A percentile compares a stretch with the other conserved stretches of the same genome.
Evolutionary conservation across 2,797 vertebrate genomes (phyloP).

Genomic region (Bradypodion ventrale): DNA sequence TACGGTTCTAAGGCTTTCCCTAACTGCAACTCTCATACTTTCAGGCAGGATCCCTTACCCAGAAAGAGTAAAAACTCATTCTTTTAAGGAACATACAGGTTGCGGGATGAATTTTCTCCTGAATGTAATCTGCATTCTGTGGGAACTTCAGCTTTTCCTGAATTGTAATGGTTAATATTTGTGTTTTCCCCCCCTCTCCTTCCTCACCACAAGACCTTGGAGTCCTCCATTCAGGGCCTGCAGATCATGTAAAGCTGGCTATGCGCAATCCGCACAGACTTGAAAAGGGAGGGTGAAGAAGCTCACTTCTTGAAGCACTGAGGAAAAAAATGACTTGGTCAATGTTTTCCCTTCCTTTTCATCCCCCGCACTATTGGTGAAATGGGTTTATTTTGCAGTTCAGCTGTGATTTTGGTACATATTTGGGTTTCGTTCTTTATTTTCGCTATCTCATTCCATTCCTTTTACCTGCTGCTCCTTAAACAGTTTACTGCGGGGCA

Average conservation of each 20-base stretch:
- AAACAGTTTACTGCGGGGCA: slow-evolving; percentile 78
- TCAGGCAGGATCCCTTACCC: background rate
- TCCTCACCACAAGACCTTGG: slow-evolving; percentile 85
- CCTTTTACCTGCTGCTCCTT: slow-evolving; percentile 89
- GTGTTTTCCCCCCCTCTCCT: background rate
- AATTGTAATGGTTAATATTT: slow-evolving; percentile 23
- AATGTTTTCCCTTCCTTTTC: slow-evolving; percentile 39
- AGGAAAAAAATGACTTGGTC: slow-evolving; percentile 69
- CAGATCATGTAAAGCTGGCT: slow-evolving; percentile 92
- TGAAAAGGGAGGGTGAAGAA: slow-evolving; percentile 62
- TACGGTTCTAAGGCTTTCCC: no score
- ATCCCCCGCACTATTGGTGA: slow-evolving; percentile 62
- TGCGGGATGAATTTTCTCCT: background rate
- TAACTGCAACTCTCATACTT: background rate
- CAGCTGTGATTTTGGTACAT: slow-evolving; percentile 71
- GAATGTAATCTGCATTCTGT: no score
- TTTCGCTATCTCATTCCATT: slow-evolving; percentile 81
- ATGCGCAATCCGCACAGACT: slow-evolving; percentile 62
- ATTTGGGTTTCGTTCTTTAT: slow-evolving; percentile 57
- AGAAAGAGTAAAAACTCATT: background rate
- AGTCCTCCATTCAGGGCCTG: slow-evolving; percentile 96
- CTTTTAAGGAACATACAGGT: background rate
- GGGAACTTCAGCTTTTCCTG: accelerated
- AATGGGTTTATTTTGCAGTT: slow-evolving; percentile 78
- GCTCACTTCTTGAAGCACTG: slow-evolving; percentile 79